Conservation (phyloP, 2,888 invertebrate species). For the Drosophila trichaetosa region DNA sequence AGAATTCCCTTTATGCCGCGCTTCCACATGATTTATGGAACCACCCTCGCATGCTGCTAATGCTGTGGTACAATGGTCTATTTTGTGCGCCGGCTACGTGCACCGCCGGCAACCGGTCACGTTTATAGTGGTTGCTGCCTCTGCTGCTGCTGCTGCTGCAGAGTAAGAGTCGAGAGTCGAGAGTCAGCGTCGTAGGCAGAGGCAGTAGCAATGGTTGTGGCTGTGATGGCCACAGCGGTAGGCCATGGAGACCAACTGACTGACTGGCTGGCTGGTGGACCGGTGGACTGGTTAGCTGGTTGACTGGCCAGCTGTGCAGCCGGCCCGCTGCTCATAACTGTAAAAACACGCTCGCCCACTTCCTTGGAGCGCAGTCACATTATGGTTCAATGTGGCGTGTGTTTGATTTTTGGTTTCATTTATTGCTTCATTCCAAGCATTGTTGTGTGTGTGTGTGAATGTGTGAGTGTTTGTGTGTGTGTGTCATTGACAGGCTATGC, state of each 20-base stretch:
- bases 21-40: slow-evolving; percentile 3
- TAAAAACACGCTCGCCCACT: slow-evolving; percentile 82
- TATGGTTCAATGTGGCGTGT: slow-evolving; percentile 65
- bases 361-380: slow-evolving; percentile 53
- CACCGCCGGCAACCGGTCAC: slow-evolving; percentile 76
- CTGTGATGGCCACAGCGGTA: slow-evolving; percentile 24
- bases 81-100: slow-evolving; percentile 54
- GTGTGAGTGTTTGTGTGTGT: slow-evolving; percentile 28
- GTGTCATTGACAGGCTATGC: slow-evolving; percentile 41
- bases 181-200: slow-evolving; percentile 21
- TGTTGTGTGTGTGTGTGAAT: slow-evolving; percentile 41
- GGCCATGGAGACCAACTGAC: slow-evolving; percentile 44
- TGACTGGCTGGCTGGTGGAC: slow-evolving; percentile 30
- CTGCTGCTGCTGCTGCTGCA: slow-evolving; percentile 14
- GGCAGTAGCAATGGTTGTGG: slow-evolving; percentile 13
- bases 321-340: slow-evolving; percentile 69
- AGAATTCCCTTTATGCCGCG: slow-evolving; percentile 1
- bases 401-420: slow-evolving; percentile 72
- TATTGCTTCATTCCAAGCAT: slow-evolving; percentile 51
- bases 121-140: slow-evolving; percentile 48
- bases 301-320: slow-evolving; percentile 68
- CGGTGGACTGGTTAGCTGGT: slow-evolving; percentile 32
- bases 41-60: slow-evolving; percentile 39
- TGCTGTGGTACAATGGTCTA: slow-evolving; percentile 47
- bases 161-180: slow-evolving; percentile 16